Evolutionary conservation across 1,140 invertebrate genomes (phyloP), one percentile per base, ranked within the genome.

Genomic region (Bombus superbus): DNA sequence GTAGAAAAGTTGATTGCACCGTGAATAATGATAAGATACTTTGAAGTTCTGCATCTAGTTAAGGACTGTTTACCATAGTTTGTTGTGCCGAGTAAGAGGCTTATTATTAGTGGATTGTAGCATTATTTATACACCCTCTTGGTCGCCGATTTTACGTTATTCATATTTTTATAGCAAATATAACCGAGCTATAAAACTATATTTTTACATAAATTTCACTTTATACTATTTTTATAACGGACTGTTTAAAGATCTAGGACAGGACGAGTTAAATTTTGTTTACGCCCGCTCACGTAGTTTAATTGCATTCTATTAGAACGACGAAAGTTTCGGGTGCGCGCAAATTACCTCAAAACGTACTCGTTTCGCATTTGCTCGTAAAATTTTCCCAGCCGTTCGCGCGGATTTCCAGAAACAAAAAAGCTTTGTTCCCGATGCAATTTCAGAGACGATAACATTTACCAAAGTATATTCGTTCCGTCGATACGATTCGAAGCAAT

Each of bases 251-350:
- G 35, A 38, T 78, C 18, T 11, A 44, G 11, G 5, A 32, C 2
- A 13, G 28, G 44, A 35, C 11, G 2, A 44, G 76, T 2, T 42
- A 22, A 32, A 64, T 44, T 44, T 3, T 25, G n/a, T 78, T 78
- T 78, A 42, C 10, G 25, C 4, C 5, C 10, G 25, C 40, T 38
- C 53, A 35, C 53, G 22, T 38, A 25, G 74, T 62, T 62, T 77
- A 77, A 77, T 62, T 77, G 28, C 75, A 28, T 77, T 77, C 75
- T 59, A 77, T 42, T 62, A 77, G 38, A 22, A 15, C 22, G 25
- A 69, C 25, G 18, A 75, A 75, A 77, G 53, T 77, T 77, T 40
- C 3, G 35, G 22, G 28, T 57, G 15, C 15, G 57, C 75, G 35
- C 25, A 42, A 62, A 62, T 62, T 77, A 40, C 57, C 57, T 77